These are phyloP conservation scores for Pomacea maculata DNA, from an alignment of 1,140 invertebrate genomes.

Conservation along the genomic window DNA sequence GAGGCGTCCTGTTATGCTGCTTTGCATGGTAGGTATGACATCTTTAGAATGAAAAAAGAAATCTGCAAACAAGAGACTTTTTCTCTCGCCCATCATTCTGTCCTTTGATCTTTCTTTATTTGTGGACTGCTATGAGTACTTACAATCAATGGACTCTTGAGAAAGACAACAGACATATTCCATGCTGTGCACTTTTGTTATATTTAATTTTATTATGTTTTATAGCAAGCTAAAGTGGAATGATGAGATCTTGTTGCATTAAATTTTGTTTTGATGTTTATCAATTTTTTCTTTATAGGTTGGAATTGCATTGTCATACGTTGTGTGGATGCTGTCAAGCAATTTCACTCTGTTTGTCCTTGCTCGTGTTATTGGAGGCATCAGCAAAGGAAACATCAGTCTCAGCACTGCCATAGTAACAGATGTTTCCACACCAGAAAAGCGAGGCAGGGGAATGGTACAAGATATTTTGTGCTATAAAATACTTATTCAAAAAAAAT, in stretches of 20 bases:
- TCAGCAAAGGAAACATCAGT: slow-evolving; percentile 97
- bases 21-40: slow-evolving; percentile 77
- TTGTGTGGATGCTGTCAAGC: slow-evolving; percentile 86
- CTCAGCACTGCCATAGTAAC: slow-evolving; percentile 94
- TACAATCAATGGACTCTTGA: no score
- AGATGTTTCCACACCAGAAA: slow-evolving; percentile 84
- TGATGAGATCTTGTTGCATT: neutral
- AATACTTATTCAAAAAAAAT: no score
- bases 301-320: slow-evolving; percentile 86
- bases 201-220: neutral
- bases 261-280: slow-evolving; percentile 9
- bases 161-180: no score
- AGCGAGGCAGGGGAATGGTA: slow-evolving; percentile 94
- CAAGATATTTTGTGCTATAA: slow-evolving; percentile 34
- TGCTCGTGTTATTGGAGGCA: slow-evolving; percentile 90
- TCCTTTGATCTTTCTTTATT: no score
- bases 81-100: no score
- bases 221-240: neutral
- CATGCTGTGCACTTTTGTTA: neutral
- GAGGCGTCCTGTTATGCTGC: slow-evolving; percentile 83
- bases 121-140: no score
- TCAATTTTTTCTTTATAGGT: slow-evolving; percentile 68
- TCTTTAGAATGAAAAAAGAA: no score
- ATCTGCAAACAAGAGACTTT: no score
- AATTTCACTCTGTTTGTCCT: slow-evolving; percentile 93